phyloP scores from a whole-genome alignment of 1,140 invertebrate genomes.

The Hycleus cichorii region DNA sequence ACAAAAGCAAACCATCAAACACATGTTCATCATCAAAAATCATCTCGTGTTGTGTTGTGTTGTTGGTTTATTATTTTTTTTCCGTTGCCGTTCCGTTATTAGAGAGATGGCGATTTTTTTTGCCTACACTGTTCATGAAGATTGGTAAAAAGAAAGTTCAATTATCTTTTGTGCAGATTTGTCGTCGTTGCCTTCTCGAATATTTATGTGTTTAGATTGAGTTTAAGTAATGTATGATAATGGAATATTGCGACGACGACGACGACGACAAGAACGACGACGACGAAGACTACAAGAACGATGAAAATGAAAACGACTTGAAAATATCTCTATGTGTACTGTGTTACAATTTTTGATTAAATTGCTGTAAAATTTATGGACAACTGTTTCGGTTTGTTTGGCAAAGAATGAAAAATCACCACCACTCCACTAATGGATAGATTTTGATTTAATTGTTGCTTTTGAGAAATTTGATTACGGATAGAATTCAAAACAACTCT shows the following conservation, averaged over 20 bases:
- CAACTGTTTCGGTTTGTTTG: not conserved
- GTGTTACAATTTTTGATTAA: conserved; percentile 31
- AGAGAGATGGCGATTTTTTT: no score
- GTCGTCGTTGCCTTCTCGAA: conserved; percentile 21
- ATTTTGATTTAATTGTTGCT: no score
- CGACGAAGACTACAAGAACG: no score
- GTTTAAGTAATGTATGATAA: conserved; percentile 32
- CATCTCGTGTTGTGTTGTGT: no score
- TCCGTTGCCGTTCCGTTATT: no score
- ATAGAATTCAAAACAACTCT: no score
- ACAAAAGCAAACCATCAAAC: not conserved
- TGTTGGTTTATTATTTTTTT: no score
- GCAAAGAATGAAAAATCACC: no score
- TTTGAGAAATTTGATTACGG: no score
- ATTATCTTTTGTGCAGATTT: conserved; percentile 25
- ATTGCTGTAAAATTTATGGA: conserved; percentile 31
- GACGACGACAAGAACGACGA: not conserved
- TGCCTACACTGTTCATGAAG: no score
- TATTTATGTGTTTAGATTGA: conserved; percentile 34
- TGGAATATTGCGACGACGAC: conserved; percentile 19
- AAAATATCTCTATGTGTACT: conserved; percentile 14
- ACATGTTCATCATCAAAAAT: no score
- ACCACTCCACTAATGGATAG: no score
- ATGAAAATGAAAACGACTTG: conserved; percentile 19
- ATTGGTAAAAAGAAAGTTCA: conserved; percentile 11